Conservation (phyloP, 35 echinoderm and acorn worm species). For the Ophiothrix spiculata region DNA sequence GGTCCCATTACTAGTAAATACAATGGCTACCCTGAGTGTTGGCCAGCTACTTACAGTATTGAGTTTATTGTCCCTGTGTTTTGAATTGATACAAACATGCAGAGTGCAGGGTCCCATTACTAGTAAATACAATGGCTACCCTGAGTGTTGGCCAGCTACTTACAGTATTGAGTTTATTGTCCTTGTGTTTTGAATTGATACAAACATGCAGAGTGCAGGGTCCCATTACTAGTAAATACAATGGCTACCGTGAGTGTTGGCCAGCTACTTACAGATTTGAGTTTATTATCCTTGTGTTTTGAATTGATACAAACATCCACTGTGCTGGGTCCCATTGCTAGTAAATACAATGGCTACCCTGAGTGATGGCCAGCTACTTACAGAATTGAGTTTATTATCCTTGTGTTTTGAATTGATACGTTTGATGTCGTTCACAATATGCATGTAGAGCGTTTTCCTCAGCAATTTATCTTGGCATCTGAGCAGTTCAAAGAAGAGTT, state of each 20-base stretch:
- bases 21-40: conserved; percentile 78
- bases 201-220: conserved; percentile 69
- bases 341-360: too few relatives aligned
- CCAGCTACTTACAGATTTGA: conserved; percentile 91
- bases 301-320: conserved; percentile 88
- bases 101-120: conserved; percentile 69
- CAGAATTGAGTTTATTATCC: conserved; percentile 94
- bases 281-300: conserved; percentile 93
- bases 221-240: too few relatives aligned
- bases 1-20: conserved; percentile 58
- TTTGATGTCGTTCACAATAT: conserved; percentile 96
- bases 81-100: conserved; percentile 74
- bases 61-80: too few relatives aligned
- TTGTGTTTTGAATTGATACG: conserved; percentile 89
- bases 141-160: conserved; percentile 76
- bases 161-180: conserved; percentile 71
- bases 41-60: conserved; percentile 79
- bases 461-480: conserved; percentile 87
- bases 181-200: too few relatives aligned
- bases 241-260: too few relatives aligned
- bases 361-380: too few relatives aligned
- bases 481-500: conserved; percentile 94
- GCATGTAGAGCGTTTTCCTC: conserved; percentile 70
- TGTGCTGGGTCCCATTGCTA: conserved; percentile 65
- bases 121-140: conserved; percentile 73